Evolutionary conservation across 1,140 invertebrate genomes (phyloP), one percentile per base, ranked within the genome.

Genomic region (Patella vulgata): DNA sequence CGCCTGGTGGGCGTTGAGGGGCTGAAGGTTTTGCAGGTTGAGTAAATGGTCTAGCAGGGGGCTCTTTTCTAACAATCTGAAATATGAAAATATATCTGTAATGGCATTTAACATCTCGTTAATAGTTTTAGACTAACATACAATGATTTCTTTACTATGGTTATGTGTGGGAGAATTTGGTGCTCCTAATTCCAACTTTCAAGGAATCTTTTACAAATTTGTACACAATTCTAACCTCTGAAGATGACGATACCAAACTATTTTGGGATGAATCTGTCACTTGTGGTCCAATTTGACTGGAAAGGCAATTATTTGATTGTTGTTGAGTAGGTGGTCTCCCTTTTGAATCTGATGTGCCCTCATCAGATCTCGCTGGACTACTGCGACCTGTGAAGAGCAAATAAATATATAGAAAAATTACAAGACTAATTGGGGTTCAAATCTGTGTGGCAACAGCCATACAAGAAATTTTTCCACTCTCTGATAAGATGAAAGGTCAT

Each of bases 11-110:
- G 57, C 77, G 58, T 64, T 77, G 73, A 46, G 79, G 78, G 1
- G 79, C 78, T 12, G 77, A 79, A 19, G 78, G 79, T 55, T 77
- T 79, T 3, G 61, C 68, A 27, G 79, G 78, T 4, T 77, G 78
- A 9, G 72, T 74, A 19, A 62, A 66, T n/a, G 77, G 77, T 39
- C 77, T 58, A 53, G 73, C 72, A 50, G 79, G 77, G 6, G 76
- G 74, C 17, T 59, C 59, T 40, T 62, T 70, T 43, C 54, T 61
- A 23, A 57, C 54, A 12, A 47, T n/a, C 57, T 68, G 48, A 23
- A 47, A 21, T 3, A 6, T 50, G 17, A 48, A 33, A 43, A n/a
- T 19, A 42, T 27, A 36, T 54, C 5, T 33, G 3, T 21, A 54
- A 1, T 3, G 14, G 40, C 14, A 42, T 19, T 19, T 19, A 42